Evolutionary conservation across 2,888 invertebrate species (phyloP).

Genomic region (Electrophaes corylata): DNA sequence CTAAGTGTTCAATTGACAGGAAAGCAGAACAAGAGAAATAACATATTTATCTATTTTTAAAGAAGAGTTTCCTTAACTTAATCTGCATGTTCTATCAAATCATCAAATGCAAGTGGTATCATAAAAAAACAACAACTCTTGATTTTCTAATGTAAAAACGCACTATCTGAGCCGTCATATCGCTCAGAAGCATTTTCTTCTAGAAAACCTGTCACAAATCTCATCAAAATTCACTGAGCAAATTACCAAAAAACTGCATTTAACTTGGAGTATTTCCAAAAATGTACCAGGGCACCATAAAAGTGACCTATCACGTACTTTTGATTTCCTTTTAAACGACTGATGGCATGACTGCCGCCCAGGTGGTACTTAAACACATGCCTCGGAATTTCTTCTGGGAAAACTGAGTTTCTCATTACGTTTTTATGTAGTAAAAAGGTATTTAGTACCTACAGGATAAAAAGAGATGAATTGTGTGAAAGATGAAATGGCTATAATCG

Average conservation of each 20-base stretch:
- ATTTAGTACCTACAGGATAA: neutral
- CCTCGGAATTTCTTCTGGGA: conserved; percentile 36
- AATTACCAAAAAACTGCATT: neutral
- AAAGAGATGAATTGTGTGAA: neutral
- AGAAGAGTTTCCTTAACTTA: too few relatives aligned
- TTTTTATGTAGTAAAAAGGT: conserved; percentile 24
- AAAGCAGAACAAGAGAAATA: too few relatives aligned
- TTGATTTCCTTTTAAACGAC: conserved; percentile 33
- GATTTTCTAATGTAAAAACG: too few relatives aligned
- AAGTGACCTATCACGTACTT: conserved; percentile 39
- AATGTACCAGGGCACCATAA: conserved; percentile 34
- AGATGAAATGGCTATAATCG: neutral
- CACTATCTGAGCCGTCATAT: neutral
- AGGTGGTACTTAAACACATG: conserved; percentile 29
- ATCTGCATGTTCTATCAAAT: too few relatives aligned
- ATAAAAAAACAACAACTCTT: too few relatives aligned
- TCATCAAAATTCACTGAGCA: neutral
- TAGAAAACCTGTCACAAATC: neutral
- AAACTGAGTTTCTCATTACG: conserved; percentile 35
- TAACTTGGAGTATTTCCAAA: neutral
- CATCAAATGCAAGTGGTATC: too few relatives aligned
- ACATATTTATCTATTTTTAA: too few relatives aligned
- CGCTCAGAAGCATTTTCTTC: neutral
- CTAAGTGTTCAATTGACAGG: too few relatives aligned
- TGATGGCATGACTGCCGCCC: conserved; percentile 36